Conservation (phyloP, 2,888 invertebrate genomes). For the Taenaris catops region DNA sequence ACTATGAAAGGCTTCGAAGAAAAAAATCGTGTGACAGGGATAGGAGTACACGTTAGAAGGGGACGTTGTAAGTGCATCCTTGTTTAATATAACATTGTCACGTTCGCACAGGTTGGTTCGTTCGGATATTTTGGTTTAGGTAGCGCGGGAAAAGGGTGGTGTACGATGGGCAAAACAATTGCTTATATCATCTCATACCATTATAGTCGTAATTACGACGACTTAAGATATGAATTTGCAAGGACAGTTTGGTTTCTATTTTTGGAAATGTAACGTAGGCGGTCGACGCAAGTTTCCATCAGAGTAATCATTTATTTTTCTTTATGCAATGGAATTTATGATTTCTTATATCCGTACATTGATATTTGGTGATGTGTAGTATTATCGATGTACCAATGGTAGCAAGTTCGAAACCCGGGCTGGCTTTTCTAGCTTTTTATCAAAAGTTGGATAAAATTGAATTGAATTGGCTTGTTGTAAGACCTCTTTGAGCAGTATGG, state of each 20-base stretch:
- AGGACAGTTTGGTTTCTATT: not conserved
- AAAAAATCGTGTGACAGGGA: constrained; percentile 3
- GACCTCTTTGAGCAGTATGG: too few relatives aligned
- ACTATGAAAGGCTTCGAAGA: constrained; percentile 7
- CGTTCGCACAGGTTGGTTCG: constrained; percentile 4
- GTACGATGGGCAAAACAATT: constrained; percentile 6
- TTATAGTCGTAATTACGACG: not conserved
- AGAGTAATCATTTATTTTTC: constrained; percentile 3
- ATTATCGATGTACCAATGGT: too few relatives aligned
- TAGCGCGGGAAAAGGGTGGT: constrained; percentile 17
- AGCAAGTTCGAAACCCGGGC: too few relatives aligned
- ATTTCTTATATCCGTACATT: too few relatives aligned
- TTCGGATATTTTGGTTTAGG: constrained; percentile 10
- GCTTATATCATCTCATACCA: not conserved
- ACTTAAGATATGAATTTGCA: not conserved
- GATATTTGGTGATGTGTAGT: too few relatives aligned
- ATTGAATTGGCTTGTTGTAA: too few relatives aligned
- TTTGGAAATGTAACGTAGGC: too few relatives aligned
- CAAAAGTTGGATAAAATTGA: too few relatives aligned
- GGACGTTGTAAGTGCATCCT: constrained; percentile 3
- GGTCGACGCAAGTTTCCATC: constrained; percentile 9
- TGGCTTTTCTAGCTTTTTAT: too few relatives aligned
- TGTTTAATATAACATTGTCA: constrained; percentile 5
- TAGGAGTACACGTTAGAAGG: constrained; percentile 1
- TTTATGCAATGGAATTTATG: too few relatives aligned